Conservation (phyloP, 2,888 invertebrate genomes). For the Drosophila falleni region DNA sequence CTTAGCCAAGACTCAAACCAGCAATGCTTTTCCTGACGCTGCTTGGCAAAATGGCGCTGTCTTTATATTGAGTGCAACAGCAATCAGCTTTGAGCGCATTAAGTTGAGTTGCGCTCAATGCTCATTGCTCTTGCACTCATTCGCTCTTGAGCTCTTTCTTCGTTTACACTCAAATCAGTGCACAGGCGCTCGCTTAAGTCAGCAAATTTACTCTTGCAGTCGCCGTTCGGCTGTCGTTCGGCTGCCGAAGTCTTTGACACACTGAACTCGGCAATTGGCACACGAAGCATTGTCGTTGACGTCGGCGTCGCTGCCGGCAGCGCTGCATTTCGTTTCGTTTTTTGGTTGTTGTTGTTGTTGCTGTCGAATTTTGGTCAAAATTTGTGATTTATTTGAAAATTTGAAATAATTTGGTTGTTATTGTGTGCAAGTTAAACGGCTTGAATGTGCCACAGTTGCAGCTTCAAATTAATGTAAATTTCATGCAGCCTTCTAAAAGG, state of each 20-base stretch:
- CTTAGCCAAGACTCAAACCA: constrained; percentile 36
- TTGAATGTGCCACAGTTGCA: constrained; percentile 24
- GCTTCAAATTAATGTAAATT: constrained; percentile 65
- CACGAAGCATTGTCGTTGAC: constrained; percentile 36
- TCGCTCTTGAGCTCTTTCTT: constrained; percentile 35
- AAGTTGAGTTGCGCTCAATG: constrained; percentile 10
- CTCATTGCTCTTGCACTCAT: background rate
- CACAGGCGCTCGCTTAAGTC: constrained; percentile 68
- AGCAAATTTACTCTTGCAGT: constrained; percentile 56
- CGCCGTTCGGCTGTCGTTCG: constrained; percentile 23
- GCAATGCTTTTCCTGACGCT: background rate
- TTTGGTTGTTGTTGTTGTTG: constrained; percentile 14
- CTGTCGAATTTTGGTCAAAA: constrained; percentile 61
- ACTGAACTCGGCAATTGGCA: constrained; percentile 69
- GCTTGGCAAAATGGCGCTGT: constrained; percentile 21
- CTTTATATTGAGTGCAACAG: background rate
- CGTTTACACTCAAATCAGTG: constrained; percentile 19
- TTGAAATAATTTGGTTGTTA: constrained; percentile 66
- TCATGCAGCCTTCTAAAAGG: constrained; percentile 57
- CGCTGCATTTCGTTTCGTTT: background rate
- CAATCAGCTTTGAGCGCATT: background rate
- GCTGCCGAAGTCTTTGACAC: constrained; percentile 64
- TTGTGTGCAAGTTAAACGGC: constrained; percentile 54
- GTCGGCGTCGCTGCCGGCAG: constrained; percentile 27
- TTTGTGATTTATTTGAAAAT: constrained; percentile 75